A percentile compares a stretch with the other conserved stretches of the same genome.
These are phyloP conservation scores for Cosmia trapezina DNA, from an alignment of 2,888 invertebrate species.

Conservation along the genomic window DNA sequence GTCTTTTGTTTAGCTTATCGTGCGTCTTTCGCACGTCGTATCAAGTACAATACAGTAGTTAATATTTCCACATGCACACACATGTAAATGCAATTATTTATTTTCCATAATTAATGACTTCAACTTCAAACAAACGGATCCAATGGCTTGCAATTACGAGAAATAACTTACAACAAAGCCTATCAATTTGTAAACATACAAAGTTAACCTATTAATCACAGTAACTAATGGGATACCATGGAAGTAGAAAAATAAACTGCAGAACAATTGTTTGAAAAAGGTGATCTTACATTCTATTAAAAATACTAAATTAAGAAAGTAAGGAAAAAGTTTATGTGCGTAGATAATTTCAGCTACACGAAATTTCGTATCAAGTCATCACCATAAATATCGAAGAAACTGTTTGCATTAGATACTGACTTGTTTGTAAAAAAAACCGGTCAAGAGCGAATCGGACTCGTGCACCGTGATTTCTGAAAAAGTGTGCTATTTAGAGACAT, in stretches of 20 bases:
- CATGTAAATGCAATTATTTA: no score
- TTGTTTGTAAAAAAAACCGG: no score
- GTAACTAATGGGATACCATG: not conserved
- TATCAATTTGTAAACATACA: constrained; percentile 24
- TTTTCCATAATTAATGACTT: not conserved
- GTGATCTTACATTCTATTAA: not conserved
- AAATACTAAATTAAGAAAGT: not conserved
- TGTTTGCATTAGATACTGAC: no score
- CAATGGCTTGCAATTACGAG: not conserved
- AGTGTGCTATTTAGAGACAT: no score
- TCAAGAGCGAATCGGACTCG: no score
- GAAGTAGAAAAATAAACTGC: not conserved
- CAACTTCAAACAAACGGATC: constrained; percentile 12
- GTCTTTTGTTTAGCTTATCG: not conserved
- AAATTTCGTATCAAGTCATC: no score
- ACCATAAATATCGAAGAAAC: no score
- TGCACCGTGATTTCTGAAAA: no score
- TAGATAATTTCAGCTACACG: no score
- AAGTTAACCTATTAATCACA: not conserved
- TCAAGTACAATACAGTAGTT: not conserved
- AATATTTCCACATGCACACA: not conserved
- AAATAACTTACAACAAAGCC: not conserved
- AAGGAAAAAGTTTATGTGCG: no score
- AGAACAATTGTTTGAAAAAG: not conserved
- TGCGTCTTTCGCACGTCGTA: not conserved